Conservation (phyloP, 2,113 vertebrate genomes). For the Pungitius pungitius region DNA sequence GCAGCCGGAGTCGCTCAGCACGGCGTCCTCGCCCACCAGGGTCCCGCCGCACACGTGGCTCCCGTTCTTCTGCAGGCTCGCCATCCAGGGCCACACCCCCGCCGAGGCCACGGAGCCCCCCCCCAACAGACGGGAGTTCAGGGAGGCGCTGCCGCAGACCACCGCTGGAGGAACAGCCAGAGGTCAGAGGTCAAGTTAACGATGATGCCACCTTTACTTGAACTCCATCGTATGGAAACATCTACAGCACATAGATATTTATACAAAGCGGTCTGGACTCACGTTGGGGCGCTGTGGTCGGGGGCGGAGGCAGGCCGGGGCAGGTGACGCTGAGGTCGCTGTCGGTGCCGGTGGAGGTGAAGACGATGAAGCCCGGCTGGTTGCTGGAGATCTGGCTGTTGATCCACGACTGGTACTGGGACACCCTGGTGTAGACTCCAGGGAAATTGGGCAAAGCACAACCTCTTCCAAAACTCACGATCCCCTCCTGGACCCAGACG, state of each 20-base stretch:
- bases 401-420: conserved; percentile 84
- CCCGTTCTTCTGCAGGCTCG: conserved; percentile 70
- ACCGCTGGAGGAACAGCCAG: conserved; percentile 49
- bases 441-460: conserved; percentile 83
- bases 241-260: no score
- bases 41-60: conserved; percentile 79
- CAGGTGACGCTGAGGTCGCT: conserved; percentile 57
- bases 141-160: conserved; percentile 57
- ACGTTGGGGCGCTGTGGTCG: neutral
- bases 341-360: conserved; percentile 57
- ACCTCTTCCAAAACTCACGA: conserved; percentile 85
- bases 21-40: conserved; percentile 71
- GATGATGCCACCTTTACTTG: neutral
- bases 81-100: conserved; percentile 82
- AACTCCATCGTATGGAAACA: neutral
- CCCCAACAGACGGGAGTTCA: conserved; percentile 33
- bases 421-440: conserved; percentile 85
- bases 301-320: neutral
- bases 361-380: conserved; percentile 56
- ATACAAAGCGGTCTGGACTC: neutral
- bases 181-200: neutral
- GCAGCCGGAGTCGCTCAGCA: conserved; percentile 74
- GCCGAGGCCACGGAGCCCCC: neutral
- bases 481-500: conserved; percentile 83
- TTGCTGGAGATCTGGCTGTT: conserved; percentile 2